These are phyloP conservation scores for Plagiodera versicolora DNA, from an alignment of 2,888 invertebrate species.

Conservation along the genomic window DNA sequence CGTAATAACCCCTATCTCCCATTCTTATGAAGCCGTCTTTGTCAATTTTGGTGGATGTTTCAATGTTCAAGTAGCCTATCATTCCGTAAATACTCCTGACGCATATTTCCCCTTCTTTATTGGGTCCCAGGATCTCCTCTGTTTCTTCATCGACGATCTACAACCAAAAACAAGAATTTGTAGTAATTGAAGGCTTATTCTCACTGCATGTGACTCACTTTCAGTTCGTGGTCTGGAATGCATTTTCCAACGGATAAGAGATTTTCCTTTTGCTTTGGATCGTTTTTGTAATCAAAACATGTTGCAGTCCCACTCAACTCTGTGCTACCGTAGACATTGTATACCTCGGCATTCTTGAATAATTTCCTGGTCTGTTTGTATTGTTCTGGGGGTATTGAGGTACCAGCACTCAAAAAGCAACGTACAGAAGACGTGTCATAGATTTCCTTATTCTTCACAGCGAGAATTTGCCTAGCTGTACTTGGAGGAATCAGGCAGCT, in stretches of 20 bases:
- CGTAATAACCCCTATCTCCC: conserved; percentile 44
- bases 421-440: not conserved
- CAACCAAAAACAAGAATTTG: no score
- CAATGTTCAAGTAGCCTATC: conserved; percentile 52
- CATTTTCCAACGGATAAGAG: conserved; percentile 24
- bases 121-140: conserved; percentile 53
- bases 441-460: not conserved
- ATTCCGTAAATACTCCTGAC: conserved; percentile 48
- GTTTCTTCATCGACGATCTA: conserved; percentile 56
- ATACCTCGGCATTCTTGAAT: conserved; percentile 47
- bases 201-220: no score
- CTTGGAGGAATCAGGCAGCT: conserved; percentile 12
- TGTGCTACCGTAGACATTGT: conserved; percentile 52
- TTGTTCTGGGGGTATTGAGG: conserved; percentile 30
- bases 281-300: conserved; percentile 18
- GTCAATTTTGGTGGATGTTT: conserved; percentile 33
- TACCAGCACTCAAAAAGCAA: conserved; percentile 36
- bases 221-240: conserved; percentile 11
- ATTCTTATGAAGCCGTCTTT: conserved; percentile 42
- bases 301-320: conserved; percentile 45
- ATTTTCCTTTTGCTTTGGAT: conserved; percentile 9
- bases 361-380: conserved; percentile 32
- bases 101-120: conserved; percentile 59
- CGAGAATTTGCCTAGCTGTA: not conserved
- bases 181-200: no score